phyloP scores from a whole-genome alignment of 1,140 invertebrate species.

The Meloidogyne floridensis region DNA sequence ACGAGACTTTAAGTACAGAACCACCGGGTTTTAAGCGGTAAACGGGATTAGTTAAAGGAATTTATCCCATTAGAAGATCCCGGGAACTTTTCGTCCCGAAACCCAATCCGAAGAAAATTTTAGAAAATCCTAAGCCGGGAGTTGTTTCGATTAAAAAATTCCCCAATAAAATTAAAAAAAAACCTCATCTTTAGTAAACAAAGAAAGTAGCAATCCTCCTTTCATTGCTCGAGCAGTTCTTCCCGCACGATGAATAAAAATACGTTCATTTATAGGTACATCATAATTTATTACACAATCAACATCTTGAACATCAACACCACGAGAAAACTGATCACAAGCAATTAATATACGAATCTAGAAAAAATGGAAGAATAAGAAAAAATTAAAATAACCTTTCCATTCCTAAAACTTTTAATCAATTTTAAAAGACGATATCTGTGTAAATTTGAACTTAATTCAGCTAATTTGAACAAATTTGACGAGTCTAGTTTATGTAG shows the following conservation, averaged over 20 bases:
- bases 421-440: slow-evolving; percentile 66
- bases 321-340: slow-evolving; percentile 87
- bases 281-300: slow-evolving; percentile 90
- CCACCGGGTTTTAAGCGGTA: too few relatives aligned
- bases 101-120: too few relatives aligned
- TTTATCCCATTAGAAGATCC: too few relatives aligned
- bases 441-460: slow-evolving; percentile 65
- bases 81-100: too few relatives aligned
- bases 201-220: slow-evolving; percentile 39
- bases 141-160: background rate
- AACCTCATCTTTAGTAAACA: slow-evolving; percentile 55
- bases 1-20: too few relatives aligned
- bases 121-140: too few relatives aligned
- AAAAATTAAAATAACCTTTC: slow-evolving; percentile 29
- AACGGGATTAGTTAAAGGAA: too few relatives aligned
- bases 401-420: slow-evolving; percentile 74
- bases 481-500: slow-evolving; percentile 22
- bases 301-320: slow-evolving; percentile 85
- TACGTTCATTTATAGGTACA: slow-evolving; percentile 70
- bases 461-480: slow-evolving; percentile 53
- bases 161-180: background rate
- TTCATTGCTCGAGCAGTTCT: slow-evolving; percentile 49
- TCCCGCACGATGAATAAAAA: slow-evolving; percentile 51
- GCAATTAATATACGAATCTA: slow-evolving; percentile 74
- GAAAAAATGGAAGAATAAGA: slow-evolving; percentile 1